Conservation (phyloP, 2,113 vertebrate genomes). For the Onychostoma macrolepis region DNA sequence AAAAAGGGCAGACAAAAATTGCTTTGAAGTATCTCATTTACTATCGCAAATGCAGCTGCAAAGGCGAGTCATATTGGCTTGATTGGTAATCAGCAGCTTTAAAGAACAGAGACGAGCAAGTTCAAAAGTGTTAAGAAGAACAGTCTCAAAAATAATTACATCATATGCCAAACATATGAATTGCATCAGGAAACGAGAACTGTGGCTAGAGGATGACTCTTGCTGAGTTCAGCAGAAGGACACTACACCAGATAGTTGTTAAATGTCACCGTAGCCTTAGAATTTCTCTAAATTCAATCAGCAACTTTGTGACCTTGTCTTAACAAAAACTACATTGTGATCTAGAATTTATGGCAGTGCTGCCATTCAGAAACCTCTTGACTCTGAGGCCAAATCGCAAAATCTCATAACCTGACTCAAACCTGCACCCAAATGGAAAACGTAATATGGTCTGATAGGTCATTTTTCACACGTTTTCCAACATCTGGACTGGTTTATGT, state of each 20-base stretch:
- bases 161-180: not conserved
- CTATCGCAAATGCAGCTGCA: not conserved
- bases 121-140: not conserved
- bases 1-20: not conserved
- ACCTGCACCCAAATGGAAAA: not conserved
- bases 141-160: not conserved
- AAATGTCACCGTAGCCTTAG: conserved; percentile 19
- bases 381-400: not conserved
- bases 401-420: conserved; percentile 21
- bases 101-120: not conserved
- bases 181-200: not conserved
- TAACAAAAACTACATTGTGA: conserved; percentile 38
- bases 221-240: not conserved
- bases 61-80: not conserved
- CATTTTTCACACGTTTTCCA: not conserved
- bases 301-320: conserved; percentile 27
- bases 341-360: conserved; percentile 4
- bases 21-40: not conserved
- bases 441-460: conserved; percentile 23
- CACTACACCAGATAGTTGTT: not conserved
- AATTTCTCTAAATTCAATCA: conserved; percentile 14
- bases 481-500: conserved; percentile 12
- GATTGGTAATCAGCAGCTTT: conserved; percentile 4
- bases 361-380: conserved; percentile 24
- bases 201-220: not conserved